phyloP scores from a whole-genome alignment of 2,113 vertebrate species.

The Scomber japonicus region DNA sequence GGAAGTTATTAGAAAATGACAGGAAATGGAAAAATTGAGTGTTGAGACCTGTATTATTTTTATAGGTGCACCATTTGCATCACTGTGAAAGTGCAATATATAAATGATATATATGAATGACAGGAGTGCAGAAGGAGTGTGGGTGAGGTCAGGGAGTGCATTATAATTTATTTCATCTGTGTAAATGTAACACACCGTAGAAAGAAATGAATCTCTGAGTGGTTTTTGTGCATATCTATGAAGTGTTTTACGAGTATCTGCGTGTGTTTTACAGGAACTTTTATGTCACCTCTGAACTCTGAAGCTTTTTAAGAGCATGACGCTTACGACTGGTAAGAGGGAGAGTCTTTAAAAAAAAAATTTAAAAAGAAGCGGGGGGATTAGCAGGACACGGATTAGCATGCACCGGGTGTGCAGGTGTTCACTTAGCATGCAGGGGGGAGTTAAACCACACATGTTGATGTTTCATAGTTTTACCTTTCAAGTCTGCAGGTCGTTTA shows the following conservation, averaged over 20 bases:
- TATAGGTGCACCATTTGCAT: too few relatives aligned
- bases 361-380: slow-evolving; percentile 32
- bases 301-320: neutral
- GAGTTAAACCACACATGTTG: slow-evolving; percentile 26
- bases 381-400: slow-evolving; percentile 55
- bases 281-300: slow-evolving; percentile 7
- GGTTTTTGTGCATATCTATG: too few relatives aligned
- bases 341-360: slow-evolving; percentile 12
- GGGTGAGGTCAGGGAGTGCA: too few relatives aligned
- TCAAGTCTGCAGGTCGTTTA: neutral
- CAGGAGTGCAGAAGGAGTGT: too few relatives aligned
- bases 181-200: neutral
- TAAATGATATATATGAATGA: too few relatives aligned
- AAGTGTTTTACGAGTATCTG: too few relatives aligned
- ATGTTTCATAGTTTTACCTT: neutral
- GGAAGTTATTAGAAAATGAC: too few relatives aligned
- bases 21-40: too few relatives aligned
- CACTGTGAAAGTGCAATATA: too few relatives aligned
- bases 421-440: slow-evolving; percentile 50
- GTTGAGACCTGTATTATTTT: too few relatives aligned
- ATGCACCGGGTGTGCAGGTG: slow-evolving; percentile 41
- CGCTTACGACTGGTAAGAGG: neutral
- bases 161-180: neutral
- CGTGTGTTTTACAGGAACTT: slow-evolving; percentile 2
- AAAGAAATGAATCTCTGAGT: too few relatives aligned